Conservation (phyloP, 2,797 vertebrate genomes). For the Etheostoma nigrum region DNA sequence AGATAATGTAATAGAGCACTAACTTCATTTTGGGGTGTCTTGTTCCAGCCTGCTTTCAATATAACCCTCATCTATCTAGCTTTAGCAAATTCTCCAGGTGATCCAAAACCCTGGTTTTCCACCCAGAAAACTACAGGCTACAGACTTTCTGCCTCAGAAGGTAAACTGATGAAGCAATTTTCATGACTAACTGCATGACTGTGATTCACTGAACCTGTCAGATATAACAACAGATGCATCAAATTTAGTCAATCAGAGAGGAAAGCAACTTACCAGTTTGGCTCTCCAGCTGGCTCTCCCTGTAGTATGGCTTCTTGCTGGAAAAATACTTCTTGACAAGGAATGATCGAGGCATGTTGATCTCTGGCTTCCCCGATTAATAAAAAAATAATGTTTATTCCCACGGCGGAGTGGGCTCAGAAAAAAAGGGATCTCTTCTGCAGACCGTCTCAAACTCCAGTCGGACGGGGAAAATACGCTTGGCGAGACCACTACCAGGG, state of each 20-base stretch:
- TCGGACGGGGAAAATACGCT: background rate
- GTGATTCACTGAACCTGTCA: background rate
- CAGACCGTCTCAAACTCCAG: background rate
- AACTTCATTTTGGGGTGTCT: slow-evolving; percentile 62
- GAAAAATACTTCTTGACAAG: slow-evolving; percentile 95
- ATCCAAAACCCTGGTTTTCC: background rate
- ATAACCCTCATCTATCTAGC: background rate
- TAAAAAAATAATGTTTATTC: background rate
- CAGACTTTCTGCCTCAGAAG: background rate
- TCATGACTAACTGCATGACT: background rate
- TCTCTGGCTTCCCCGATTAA: slow-evolving; percentile 7
- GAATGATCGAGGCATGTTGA: slow-evolving; percentile 95
- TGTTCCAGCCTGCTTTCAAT: slow-evolving; percentile 59
- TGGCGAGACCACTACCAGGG: background rate
- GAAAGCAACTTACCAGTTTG: slow-evolving; percentile 85
- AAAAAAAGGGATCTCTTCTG: background rate
- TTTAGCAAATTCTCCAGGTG: slow-evolving; percentile 36
- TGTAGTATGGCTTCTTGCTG: slow-evolving; percentile 93
- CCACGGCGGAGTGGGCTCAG: slow-evolving; percentile 6
- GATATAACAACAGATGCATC: slow-evolving; percentile 1
- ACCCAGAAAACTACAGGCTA: slow-evolving; percentile 4
- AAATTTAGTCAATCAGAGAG: background rate
- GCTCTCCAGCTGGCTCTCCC: slow-evolving; percentile 87
- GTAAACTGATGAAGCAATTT: background rate
- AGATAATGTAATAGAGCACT: slow-evolving; percentile 69